These are phyloP conservation scores for Habropoda laboriosa DNA, from an alignment of 1,140 invertebrate species.

Conservation along the genomic window DNA sequence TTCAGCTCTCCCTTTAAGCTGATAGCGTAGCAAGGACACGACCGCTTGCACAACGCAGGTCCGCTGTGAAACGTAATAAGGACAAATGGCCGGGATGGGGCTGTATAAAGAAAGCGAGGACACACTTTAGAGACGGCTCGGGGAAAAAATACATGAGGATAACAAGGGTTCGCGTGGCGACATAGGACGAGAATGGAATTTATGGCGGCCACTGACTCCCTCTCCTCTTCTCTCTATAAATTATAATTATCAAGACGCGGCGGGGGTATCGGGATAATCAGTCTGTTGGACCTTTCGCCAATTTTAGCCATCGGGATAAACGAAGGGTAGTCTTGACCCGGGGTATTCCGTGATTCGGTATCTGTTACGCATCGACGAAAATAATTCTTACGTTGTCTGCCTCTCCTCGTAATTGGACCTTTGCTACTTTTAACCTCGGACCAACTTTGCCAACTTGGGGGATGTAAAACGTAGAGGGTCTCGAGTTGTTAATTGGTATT, in stretches of 20 bases:
- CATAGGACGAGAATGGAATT: not conserved
- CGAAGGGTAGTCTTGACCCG: not conserved
- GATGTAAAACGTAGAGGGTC: not conserved
- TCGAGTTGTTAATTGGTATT: no score
- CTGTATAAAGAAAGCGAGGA: conserved; percentile 10
- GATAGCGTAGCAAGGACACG: not conserved
- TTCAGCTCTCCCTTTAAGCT: not conserved
- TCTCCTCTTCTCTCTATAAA: not conserved
- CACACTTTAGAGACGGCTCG: not conserved
- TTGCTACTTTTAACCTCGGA: not conserved
- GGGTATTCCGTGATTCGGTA: no score
- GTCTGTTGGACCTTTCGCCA: not conserved
- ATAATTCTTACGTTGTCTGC: not conserved
- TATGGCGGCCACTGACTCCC: not conserved
- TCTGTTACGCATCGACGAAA: not conserved
- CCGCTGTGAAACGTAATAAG: conserved; percentile 33
- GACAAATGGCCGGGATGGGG: conserved; percentile 22
- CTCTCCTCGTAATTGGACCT: not conserved
- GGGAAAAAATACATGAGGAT: conserved; percentile 29
- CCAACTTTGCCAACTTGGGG: not conserved
- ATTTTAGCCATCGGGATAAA: not conserved
- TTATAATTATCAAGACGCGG: conserved; percentile 7
- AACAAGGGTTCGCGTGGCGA: conserved; percentile 22
- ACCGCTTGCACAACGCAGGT: not conserved
- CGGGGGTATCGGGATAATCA: conserved; percentile 3